Base-by-base conservation (phyloP, 2,888 invertebrate species). In the Drosophila paranaensis region DNA sequence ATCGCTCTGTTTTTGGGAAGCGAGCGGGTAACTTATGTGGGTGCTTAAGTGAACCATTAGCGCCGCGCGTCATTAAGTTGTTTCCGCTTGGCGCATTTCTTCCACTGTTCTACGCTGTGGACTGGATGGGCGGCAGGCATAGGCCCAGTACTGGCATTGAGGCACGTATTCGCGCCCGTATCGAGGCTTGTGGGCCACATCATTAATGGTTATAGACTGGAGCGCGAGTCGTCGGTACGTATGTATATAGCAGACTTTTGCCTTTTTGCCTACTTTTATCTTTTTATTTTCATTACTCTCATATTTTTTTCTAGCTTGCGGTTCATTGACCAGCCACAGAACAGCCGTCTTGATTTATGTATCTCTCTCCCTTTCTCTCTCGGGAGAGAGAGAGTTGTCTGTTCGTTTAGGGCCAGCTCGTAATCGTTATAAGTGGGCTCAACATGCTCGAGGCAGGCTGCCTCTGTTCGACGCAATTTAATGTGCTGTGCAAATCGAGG, bases 21-120 rank as follows among this genome's bases (percentile, higher is more conserved):
- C 56, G 63, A 37, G 64, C 71, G 71, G 68, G 74, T 68, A 79
- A 89, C 89, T 87, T 87, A 89, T 87, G 87, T 84, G 86, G 89
- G 86, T 90, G 82, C 86, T 90, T 90, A 90, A 89, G 89, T 90
- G 89, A 89, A 88, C 90, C 88, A 89, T 89, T 89, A 89, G 89
- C 89, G 89, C 86, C 84, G 82, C 82, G 89, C 88, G 89, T 86
- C 86, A 88, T 89, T 90, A 89, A 89, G 90, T 90, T 90, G 90
- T 89, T 90, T 90, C 88, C 84, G 89, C 88, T 83, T 89, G 84
- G 89, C 87, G 76, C 85, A 85, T 79, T 87, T 87, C 83, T 82
- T 78, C 67, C 63, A 72, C 88, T 86, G 82, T 82, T 83, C 74
- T 71, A 71, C 50, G 13, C n/a, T 33, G 13, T 16, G 6, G 33